These are phyloP conservation scores for Temnothorax rugatulus DNA, from an alignment of 2,888 invertebrate species.

Conservation along the genomic window DNA sequence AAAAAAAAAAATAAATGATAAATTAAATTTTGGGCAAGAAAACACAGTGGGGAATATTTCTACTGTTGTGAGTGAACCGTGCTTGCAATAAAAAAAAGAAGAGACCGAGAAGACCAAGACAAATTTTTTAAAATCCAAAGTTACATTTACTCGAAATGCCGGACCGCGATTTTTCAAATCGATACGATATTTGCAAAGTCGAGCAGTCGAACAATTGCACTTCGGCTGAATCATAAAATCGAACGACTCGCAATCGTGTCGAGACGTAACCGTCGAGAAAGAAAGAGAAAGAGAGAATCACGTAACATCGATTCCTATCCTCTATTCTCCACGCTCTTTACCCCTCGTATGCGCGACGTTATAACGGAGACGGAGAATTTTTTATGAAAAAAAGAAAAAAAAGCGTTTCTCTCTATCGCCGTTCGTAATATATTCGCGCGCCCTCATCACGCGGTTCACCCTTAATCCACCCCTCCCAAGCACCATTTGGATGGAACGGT, in stretches of 20 bases:
- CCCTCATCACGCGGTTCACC: slow-evolving; percentile 60
- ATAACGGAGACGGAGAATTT: slow-evolving; percentile 28
- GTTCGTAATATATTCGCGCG: slow-evolving; percentile 75
- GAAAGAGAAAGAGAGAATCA: slow-evolving; percentile 16
- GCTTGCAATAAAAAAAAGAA: neutral
- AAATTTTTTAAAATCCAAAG: slow-evolving; percentile 12
- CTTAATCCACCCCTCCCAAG: slow-evolving; percentile 22
- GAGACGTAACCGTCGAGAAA: slow-evolving; percentile 9
- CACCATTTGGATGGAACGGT: slow-evolving; percentile 56
- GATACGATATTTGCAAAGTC: slow-evolving; percentile 46
- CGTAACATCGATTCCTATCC: slow-evolving; percentile 35
- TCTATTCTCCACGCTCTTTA: neutral
- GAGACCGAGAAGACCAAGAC: neutral
- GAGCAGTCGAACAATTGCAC: slow-evolving; percentile 36
- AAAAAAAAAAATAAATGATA: neutral
- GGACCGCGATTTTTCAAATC: slow-evolving; percentile 24
- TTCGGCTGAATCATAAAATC: slow-evolving; percentile 50
- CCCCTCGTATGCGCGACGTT: neutral
- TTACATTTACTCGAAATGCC: slow-evolving; percentile 1
- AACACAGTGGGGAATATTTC: neutral
- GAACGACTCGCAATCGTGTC: slow-evolving; percentile 44
- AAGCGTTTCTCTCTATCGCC: slow-evolving; percentile 66
- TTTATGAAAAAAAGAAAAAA: slow-evolving; percentile 40
- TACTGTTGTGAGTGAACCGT: neutral
- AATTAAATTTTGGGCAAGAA: neutral